Evolutionary conservation across 1,140 invertebrate species (phyloP).

Genomic region (Procambarus virginalis): DNA sequence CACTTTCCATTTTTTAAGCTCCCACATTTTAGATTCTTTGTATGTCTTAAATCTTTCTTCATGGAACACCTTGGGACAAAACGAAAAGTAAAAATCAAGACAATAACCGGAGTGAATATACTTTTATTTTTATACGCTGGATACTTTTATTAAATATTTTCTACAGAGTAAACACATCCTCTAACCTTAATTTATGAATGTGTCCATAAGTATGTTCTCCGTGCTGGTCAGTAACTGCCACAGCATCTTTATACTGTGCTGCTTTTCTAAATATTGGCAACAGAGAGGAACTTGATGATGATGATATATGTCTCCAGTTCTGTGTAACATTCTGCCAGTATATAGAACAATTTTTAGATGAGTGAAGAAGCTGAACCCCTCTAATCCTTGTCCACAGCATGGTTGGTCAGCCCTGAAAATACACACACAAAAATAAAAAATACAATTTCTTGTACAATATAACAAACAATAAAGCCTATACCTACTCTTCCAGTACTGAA

Average conservation of each 20-base stretch:
- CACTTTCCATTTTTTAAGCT: no score
- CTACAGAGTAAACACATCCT: neutral
- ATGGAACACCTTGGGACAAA: no score
- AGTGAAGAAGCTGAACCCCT: neutral
- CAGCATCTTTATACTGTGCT: conserved; percentile 20
- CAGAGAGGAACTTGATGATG: neutral
- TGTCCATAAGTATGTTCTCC: conserved; percentile 51
- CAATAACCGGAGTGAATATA: neutral
- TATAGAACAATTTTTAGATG: neutral
- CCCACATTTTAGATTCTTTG: no score
- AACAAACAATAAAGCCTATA: no score
- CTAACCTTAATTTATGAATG: conserved; percentile 43
- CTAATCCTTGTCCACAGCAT: neutral
- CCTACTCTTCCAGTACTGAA: no score
- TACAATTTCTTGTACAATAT: neutral
- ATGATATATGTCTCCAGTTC: neutral
- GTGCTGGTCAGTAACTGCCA: conserved; percentile 44
- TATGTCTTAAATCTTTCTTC: no score
- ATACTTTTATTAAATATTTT: neutral
- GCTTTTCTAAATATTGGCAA: conserved; percentile 45
- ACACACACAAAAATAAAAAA: no score
- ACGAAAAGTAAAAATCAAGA: neutral
- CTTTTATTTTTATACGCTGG: neutral
- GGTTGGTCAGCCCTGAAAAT: neutral
- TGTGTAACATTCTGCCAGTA: neutral